phyloP scores from a whole-genome alignment of 2,888 invertebrate species.

The Bruchidius siliquastri region DNA sequence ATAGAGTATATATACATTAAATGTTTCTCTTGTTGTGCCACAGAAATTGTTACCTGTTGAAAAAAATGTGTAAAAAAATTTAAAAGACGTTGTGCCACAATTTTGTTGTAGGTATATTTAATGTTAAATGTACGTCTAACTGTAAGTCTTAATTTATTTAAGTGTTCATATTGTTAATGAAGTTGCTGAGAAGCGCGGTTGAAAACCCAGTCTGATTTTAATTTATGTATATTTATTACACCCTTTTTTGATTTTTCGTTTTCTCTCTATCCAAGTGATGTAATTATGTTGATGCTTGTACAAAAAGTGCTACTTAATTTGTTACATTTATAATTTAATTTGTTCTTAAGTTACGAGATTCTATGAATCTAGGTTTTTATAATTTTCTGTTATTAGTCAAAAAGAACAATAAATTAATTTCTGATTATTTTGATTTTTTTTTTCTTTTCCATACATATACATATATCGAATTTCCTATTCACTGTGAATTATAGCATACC shows the following conservation, averaged over 20 bases:
- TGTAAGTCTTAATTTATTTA: constrained; percentile 18
- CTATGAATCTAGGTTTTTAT: constrained; percentile 35
- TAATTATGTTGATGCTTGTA: constrained; percentile 34
- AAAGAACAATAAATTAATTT: constrained; percentile 26
- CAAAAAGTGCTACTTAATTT: constrained; percentile 43
- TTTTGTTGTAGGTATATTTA: constrained; percentile 31
- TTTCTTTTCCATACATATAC: neutral
- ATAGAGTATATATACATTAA: constrained; percentile 3
- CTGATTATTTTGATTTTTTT: neutral
- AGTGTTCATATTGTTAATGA: constrained; percentile 29
- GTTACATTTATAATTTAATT: constrained; percentile 41
- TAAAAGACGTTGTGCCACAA: constrained; percentile 26
- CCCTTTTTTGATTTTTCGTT: constrained; percentile 25
- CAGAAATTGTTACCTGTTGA: constrained; percentile 33
- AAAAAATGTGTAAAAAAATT: constrained; percentile 19
- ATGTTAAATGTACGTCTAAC: constrained; percentile 24
- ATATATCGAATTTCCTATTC: neutral
- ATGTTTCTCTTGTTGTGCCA: constrained; percentile 26
- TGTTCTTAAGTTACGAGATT: constrained; percentile 31
- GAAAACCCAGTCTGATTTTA: constrained; percentile 27
- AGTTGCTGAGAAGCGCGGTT: constrained; percentile 23
- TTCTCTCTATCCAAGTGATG: neutral
- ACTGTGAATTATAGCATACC: neutral
- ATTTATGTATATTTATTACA: constrained; percentile 40
- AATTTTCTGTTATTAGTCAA: constrained; percentile 34